Conservation (phyloP, 2,797 vertebrate genomes). For the Holocentrus rufus region DNA sequence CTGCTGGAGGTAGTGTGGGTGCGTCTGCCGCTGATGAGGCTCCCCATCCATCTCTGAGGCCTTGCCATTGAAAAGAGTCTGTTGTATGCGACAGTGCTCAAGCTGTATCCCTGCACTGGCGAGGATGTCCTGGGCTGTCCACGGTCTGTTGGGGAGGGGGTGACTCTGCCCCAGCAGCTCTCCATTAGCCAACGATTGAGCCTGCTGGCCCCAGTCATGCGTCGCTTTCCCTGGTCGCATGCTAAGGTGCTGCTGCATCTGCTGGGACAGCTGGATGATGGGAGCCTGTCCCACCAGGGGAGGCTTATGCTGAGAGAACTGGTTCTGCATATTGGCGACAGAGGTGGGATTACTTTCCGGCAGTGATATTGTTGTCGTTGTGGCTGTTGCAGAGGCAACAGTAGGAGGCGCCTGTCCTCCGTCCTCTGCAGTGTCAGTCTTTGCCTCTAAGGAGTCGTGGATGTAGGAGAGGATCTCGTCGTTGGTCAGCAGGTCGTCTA, state of each 20-base stretch:
- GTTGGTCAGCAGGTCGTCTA: slow-evolving; percentile 78
- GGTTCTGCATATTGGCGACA: slow-evolving; percentile 53
- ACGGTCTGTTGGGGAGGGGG: slow-evolving; percentile 52
- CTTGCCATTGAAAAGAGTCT: slow-evolving; percentile 56
- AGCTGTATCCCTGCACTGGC: slow-evolving; percentile 54
- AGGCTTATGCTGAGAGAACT: slow-evolving; percentile 60
- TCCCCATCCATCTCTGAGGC: slow-evolving; percentile 37
- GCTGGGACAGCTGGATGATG: slow-evolving; percentile 80
- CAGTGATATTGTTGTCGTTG: slow-evolving; percentile 15
- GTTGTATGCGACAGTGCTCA: slow-evolving; percentile 47
- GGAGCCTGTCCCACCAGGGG: slow-evolving; percentile 61
- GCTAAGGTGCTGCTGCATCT: slow-evolving; percentile 77
- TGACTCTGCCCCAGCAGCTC: slow-evolving; percentile 47
- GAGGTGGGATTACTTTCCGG: slow-evolving; percentile 36
- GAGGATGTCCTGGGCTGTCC: slow-evolving; percentile 70
- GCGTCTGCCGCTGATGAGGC: slow-evolving; percentile 32
- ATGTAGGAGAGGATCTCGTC: slow-evolving; percentile 81
- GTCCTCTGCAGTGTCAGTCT: slow-evolving; percentile 24
- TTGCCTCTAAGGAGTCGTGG: slow-evolving; percentile 75
- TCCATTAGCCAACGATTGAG: slow-evolving; percentile 22
- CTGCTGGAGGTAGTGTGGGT: slow-evolving; percentile 64
- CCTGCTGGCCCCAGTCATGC: slow-evolving; percentile 54
- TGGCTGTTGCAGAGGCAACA: slow-evolving; percentile 3
- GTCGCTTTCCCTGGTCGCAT: slow-evolving; percentile 50
- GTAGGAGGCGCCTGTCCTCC: slow-evolving; percentile 39